A percentile compares a stretch with the other conserved stretches of the same genome.
Conservation (phyloP, 2,888 invertebrate genomes). For the Pogonocherus hispidulus region DNA sequence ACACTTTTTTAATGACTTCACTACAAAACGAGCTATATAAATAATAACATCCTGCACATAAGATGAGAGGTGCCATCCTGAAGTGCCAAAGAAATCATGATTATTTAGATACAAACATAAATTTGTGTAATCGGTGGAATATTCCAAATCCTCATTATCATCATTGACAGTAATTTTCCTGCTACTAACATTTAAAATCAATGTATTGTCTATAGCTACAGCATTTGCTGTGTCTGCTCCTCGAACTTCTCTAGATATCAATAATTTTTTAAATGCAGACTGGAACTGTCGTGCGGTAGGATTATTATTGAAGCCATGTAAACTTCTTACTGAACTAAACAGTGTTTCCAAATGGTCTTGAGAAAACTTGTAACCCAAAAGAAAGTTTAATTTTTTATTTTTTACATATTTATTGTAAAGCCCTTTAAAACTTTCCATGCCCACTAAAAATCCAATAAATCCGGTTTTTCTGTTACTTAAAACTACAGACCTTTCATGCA, state of each 20-base stretch:
- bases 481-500: slow-evolving; percentile 16
- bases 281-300: slow-evolving; percentile 1
- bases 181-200: neutral
- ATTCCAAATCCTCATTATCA: slow-evolving; percentile 7
- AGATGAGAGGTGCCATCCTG: slow-evolving; percentile 1
- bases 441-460: slow-evolving; percentile 41
- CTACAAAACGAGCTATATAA: slow-evolving; percentile 19
- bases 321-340: slow-evolving; percentile 13
- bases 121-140: neutral
- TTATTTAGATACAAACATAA: neutral
- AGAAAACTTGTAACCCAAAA: neutral
- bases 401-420: slow-evolving; percentile 33
- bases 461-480: slow-evolving; percentile 33
- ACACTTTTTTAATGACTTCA: slow-evolving; percentile 9
- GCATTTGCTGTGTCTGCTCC: slow-evolving; percentile 8
- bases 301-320: slow-evolving; percentile 11
- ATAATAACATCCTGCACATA: slow-evolving; percentile 3
- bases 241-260: slow-evolving; percentile 8
- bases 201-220: neutral
- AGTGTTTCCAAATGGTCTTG: slow-evolving; percentile 14
- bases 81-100: too few relatives aligned
- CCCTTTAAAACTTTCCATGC: slow-evolving; percentile 29
- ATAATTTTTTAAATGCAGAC: neutral
- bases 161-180: slow-evolving; percentile 6
- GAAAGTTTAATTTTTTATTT: neutral